Percentiles rank a stretch among this genome's conserved stretches.
Conservation (phyloP, 2,113 vertebrate genomes). For the Pardalotus punctatus region DNA sequence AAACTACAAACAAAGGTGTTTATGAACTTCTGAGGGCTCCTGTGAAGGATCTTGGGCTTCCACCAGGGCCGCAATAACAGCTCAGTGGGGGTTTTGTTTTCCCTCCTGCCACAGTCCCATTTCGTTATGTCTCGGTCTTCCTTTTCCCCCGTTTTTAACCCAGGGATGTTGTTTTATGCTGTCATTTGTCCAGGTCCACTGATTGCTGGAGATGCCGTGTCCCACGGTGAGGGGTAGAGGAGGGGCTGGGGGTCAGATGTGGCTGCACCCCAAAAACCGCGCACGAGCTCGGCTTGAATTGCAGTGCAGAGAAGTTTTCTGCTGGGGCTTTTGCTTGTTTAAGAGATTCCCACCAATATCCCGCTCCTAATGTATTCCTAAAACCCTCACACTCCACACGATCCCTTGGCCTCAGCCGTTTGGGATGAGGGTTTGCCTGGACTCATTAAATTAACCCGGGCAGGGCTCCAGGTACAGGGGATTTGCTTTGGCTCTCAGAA, state of each 20-base stretch:
- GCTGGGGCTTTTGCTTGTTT: background rate
- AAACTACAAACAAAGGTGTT: conserved; percentile 60
- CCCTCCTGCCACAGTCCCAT: background rate
- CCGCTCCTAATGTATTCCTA: background rate
- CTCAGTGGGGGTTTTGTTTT: background rate
- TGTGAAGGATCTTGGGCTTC: background rate
- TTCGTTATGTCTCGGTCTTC: background rate
- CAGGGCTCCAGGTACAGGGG: background rate
- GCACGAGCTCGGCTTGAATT: background rate
- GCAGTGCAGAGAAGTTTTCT: background rate
- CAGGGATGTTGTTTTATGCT: background rate
- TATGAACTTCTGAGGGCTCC: conserved; percentile 37
- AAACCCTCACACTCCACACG: background rate
- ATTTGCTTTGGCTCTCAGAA: background rate
- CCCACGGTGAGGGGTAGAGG: background rate
- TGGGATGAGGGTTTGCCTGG: background rate
- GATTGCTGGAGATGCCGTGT: background rate
- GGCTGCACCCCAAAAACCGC: background rate
- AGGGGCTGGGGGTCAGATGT: background rate
- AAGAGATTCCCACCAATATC: background rate
- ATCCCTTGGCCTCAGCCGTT: background rate
- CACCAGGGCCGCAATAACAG: background rate
- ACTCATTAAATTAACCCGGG: background rate
- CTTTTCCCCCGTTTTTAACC: background rate
- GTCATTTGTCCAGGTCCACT: background rate